Evolutionary conservation across 2,113 vertebrate species (phyloP).

Genomic region (Pomatostomus ruficeps): DNA sequence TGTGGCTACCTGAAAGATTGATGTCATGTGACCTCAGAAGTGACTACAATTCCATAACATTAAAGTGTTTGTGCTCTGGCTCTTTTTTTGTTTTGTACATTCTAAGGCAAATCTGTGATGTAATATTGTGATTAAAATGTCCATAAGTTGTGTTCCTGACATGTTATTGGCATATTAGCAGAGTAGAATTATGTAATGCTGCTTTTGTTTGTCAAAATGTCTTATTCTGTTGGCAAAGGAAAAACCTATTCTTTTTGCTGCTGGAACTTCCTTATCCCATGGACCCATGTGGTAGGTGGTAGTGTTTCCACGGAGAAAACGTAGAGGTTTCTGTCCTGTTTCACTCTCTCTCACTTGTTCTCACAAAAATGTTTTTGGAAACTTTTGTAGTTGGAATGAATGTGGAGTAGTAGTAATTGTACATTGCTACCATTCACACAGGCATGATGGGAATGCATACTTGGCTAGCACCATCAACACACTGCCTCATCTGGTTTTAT

Average conservation of each 20-base stretch:
- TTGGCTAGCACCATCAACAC: neutral
- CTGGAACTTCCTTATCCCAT: neutral
- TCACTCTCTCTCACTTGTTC: neutral
- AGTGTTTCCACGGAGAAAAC: neutral
- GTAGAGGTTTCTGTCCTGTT: neutral
- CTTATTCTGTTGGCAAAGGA: neutral
- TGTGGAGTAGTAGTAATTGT: neutral
- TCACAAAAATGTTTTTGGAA: neutral
- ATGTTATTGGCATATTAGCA: neutral
- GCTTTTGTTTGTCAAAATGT: neutral
- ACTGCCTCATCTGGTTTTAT: neutral
- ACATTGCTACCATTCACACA: neutral
- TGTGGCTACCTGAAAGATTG: neutral
- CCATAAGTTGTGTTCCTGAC: neutral
- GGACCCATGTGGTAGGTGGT: neutral
- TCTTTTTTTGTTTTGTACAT: neutral
- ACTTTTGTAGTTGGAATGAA: neutral
- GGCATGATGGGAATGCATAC: rapidly evolving
- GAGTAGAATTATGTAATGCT: neutral
- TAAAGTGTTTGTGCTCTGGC: neutral
- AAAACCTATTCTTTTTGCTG: neutral
- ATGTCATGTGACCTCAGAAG: neutral
- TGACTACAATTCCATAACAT: neutral
- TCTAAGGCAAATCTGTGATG: neutral
- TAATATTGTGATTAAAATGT: neutral